Conservation (phyloP, 2,888 invertebrate species). For the Oxyscelio sp. region DNA sequence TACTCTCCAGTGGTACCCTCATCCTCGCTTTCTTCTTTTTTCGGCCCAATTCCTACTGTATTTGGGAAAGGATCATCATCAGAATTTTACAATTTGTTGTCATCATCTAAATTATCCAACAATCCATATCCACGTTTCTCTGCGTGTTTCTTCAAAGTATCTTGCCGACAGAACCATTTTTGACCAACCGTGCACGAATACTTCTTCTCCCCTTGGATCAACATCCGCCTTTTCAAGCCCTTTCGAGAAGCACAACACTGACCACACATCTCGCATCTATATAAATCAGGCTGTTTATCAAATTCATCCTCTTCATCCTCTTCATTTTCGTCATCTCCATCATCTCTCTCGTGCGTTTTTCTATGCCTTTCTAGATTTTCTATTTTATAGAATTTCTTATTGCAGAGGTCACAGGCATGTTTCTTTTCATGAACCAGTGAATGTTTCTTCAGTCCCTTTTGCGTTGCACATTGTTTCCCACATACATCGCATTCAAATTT, state of each 20-base stretch:
- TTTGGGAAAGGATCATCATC: constrained; percentile 83
- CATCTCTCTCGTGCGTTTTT: constrained; percentile 49
- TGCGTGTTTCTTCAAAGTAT: constrained; percentile 87
- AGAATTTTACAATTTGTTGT: constrained; percentile 86
- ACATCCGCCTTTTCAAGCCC: constrained; percentile 85
- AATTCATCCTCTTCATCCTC: constrained; percentile 75
- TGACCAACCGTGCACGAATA: constrained; percentile 87
- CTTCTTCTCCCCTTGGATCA: constrained; percentile 87
- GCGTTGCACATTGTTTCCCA: constrained; percentile 83
- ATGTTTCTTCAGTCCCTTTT: constrained; percentile 86
- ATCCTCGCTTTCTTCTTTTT: constrained; percentile 81
- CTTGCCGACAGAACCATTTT: constrained; percentile 87
- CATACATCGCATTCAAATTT: constrained; percentile 85
- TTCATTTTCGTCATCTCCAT: constrained; percentile 73
- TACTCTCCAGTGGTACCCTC: constrained; percentile 82
- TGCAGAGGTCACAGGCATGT: constrained; percentile 83
- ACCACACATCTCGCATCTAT: constrained; percentile 86
- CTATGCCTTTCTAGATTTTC: constrained; percentile 85
- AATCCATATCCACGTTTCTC: constrained; percentile 87
- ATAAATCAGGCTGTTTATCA: constrained; percentile 84
- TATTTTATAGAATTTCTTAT: constrained; percentile 84
- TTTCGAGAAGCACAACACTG: constrained; percentile 86
- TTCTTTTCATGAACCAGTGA: constrained; percentile 85
- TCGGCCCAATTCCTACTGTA: constrained; percentile 41
- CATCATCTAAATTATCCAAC: constrained; percentile 85